These are phyloP conservation scores for Siderastrea radians DNA, from an alignment of 92 coral and sea anemone species.

Conservation along the genomic window DNA sequence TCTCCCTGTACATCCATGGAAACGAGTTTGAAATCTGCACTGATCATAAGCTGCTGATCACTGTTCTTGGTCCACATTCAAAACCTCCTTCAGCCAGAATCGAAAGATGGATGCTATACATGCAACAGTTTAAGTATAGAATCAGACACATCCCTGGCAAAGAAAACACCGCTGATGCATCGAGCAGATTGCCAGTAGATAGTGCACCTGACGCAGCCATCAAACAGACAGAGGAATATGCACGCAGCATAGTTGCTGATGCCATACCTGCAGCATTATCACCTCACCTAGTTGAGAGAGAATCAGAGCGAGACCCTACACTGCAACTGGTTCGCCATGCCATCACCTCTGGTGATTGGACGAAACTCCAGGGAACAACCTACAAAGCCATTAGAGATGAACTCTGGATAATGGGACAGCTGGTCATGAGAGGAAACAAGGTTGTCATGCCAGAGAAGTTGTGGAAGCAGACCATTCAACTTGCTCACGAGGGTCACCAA, in stretches of 20 bases:
- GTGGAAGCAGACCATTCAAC: slow-evolving; percentile 52
- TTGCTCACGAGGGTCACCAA: slow-evolving; percentile 59
- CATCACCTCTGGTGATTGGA: slow-evolving; percentile 48
- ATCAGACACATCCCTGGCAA: no score
- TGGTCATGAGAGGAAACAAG: slow-evolving; percentile 58
- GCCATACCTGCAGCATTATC: slow-evolving; percentile 33
- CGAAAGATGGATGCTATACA: no score
- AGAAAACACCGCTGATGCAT: slow-evolving; percentile 35
- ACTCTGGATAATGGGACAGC: slow-evolving; percentile 55
- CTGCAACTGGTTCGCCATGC: slow-evolving; percentile 36
- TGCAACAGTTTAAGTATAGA: no score
- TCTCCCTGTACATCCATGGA: no score
- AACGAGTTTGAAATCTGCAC: no score
- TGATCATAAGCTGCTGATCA: no score
- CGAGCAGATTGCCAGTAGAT: slow-evolving; percentile 56
- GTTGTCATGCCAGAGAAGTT: slow-evolving; percentile 59
- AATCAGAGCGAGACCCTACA: slow-evolving; percentile 30
- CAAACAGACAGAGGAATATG: slow-evolving; percentile 45
- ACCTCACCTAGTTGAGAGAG: slow-evolving; percentile 37
- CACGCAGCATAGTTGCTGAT: slow-evolving; percentile 42
- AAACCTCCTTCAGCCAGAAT: no score
- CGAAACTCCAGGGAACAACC: slow-evolving; percentile 44
- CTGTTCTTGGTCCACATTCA: no score
- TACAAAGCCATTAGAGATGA: slow-evolving; percentile 61
- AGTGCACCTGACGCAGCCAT: slow-evolving; percentile 24